Percentiles rank a stretch among this genome's conserved stretches.
Conservation (phyloP, 1,140 invertebrate species). For the Zeugodacus cucurbitae region DNA sequence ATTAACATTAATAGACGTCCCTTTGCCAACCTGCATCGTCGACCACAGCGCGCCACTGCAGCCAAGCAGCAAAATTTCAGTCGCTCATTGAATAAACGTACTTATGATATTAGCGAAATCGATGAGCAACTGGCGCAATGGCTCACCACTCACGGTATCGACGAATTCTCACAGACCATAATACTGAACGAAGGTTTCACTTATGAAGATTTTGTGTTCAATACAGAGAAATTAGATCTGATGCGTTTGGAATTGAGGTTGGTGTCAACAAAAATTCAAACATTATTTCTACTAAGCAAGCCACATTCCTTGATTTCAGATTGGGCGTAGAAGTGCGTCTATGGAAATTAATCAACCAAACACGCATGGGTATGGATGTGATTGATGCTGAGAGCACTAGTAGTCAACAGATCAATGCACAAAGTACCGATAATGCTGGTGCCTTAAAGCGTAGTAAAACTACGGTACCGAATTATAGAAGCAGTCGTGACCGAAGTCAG, state of each 20-base stretch:
- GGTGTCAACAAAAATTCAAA: conserved; percentile 45
- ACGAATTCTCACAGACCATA: conserved; percentile 70
- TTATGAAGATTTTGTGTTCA: conserved; percentile 79
- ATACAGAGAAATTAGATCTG: conserved; percentile 82
- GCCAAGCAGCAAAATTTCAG: not conserved
- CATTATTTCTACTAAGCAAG: not conserved
- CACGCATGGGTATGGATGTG: conserved; percentile 46
- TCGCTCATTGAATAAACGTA: conserved; percentile 54
- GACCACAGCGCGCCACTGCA: not conserved
- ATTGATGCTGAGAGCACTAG: conserved; percentile 42
- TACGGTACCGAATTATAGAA: conserved; percentile 20
- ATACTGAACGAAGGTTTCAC: conserved; percentile 82
- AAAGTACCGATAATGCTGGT: conserved; percentile 7
- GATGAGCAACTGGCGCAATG: conserved; percentile 71
- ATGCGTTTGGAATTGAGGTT: conserved; percentile 78
- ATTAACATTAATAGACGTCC: not conserved
- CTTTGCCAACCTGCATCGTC: not conserved
- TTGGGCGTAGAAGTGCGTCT: conserved; percentile 62
- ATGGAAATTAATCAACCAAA: conserved; percentile 62
- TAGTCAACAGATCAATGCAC: conserved; percentile 24
- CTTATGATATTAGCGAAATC: conserved; percentile 73
- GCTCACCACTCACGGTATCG: conserved; percentile 71
- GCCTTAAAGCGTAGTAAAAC: conserved; percentile 35
- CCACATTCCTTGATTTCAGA: conserved; percentile 42
- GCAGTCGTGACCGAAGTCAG: conserved; percentile 48